A percentile compares a stretch with the other conserved stretches of the same genome.
phyloP scores from a whole-genome alignment of 30 jellyfish, hydroid and myxozoan species.

The Phacellophora camtschatica region DNA sequence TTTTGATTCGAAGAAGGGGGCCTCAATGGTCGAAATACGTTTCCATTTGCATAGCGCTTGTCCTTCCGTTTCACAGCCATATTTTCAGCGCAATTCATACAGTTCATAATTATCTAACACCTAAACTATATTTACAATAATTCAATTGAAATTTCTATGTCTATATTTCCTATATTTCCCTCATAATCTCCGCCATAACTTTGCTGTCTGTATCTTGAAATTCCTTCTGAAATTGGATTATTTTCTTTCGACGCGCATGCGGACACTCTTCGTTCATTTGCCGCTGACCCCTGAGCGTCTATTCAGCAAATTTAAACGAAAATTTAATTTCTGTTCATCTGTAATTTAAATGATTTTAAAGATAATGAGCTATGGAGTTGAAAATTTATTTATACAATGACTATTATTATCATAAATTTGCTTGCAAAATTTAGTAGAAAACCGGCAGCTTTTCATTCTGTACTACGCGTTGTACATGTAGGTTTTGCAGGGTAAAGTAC shows the following conservation, averaged over 20 bases:
- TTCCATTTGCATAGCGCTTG: slow-evolving; percentile 29
- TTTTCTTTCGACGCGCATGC: background rate
- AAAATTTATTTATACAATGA: too few species aligned
- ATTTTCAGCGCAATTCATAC: slow-evolving; percentile 73
- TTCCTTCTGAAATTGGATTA: background rate
- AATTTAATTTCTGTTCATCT: too few species aligned
- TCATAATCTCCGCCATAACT: background rate
- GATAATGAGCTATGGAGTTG: too few species aligned
- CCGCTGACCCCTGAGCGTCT: background rate
- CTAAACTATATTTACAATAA: background rate
- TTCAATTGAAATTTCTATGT: background rate
- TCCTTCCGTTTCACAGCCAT: slow-evolving; percentile 57
- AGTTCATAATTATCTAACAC: slow-evolving; percentile 44
- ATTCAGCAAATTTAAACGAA: background rate
- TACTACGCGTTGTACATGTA: too few species aligned
- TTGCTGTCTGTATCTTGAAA: background rate
- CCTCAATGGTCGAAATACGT: slow-evolving; percentile 64
- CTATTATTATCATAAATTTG: too few species aligned
- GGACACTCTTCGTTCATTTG: background rate
- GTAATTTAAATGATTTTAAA: too few species aligned
- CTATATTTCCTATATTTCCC: background rate
- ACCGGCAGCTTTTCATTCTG: too few species aligned
- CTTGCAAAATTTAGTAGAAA: too few species aligned
- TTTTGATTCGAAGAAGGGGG: slow-evolving; percentile 41
- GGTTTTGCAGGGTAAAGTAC: too few species aligned